Base-by-base conservation (phyloP, 2,888 invertebrate species). In the Rhagonycha lutea region DNA sequence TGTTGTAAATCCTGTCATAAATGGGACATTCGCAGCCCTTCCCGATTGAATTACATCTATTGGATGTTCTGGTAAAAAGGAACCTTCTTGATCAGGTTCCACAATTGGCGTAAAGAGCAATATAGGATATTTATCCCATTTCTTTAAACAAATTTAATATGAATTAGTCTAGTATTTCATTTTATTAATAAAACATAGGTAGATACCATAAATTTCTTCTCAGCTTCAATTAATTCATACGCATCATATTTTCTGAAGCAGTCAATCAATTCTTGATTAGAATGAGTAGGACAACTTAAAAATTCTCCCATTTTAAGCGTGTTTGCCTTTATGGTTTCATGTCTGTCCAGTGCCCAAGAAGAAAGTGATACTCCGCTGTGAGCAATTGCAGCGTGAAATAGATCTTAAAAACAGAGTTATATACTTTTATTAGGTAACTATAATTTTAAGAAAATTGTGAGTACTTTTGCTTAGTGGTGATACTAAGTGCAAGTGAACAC, bases 21-120 rank as follows among this genome's bases (percentile, higher is more conserved):
- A 92, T 0, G 95, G 95, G 1, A 93, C 89, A 63, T 89, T 87
- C 47, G 86, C 85, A 8, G 91, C 86, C 0, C 88, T 87, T 0
- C 91, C 90, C 3, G 88, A 83, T 65, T 89, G 88, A n/a, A 89
- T 85, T 24, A 89, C 83, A 14, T 87, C 83, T 3, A 91, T 87
- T 0, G 95, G 94, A 81, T 91, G 90, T 77, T 91, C 90, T 0
- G 91, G 91, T 10, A 96, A 83, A 84, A 96, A 95, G 0, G 94
- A 93, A 1, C 91, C 92, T 0, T 91, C 89, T 9, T 91, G 90
- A 67, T 91, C 88, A 0, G 92, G 92, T 84, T 96, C 96, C 0
- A 93, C 89, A 0, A 94, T 93, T 0, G 95, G 95, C 81, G 93
- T 93, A 84, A 95, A 95, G 0, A 94, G 92, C 77, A 95, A 93